Evolutionary conservation across 2,797 vertebrate species (phyloP), one percentile per base, ranked within the genome.

Genomic region (Bryconaethiops microstoma): DNA sequence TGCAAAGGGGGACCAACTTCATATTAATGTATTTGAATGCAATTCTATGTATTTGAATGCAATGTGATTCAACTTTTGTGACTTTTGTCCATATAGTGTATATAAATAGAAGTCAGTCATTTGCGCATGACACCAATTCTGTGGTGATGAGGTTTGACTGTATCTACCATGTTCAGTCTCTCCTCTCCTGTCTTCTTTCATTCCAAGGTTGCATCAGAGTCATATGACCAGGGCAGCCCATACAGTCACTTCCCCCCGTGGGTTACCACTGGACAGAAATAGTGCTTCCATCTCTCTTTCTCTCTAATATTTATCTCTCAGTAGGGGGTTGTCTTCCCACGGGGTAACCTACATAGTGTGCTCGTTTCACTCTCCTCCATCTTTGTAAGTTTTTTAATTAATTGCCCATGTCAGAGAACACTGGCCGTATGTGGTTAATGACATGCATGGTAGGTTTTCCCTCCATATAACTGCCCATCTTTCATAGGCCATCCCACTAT

Each of bases 191-290:
- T 52, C 52, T 73, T 25, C 9, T 40, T n/a, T 25, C 52, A 52
- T 65, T 64, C 65, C 59, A 77, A 67, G 73, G 68, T 42, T 80
- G 78, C 76, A 54, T 60, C 1, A 50, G 83, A 50, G 84, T 85
- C 78, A 84, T 87, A 84, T 79, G 84, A 90, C 81, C 67, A 91
- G 88, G 87, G 85, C 86, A 93, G 84, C 86, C 90, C 88, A 86
- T 80, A 87, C 89, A 80, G 55, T 76, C 84, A 69, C 10, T 77
- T 60, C 88, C 88, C 83, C 85, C 77, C 75, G 83, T 85, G 90
- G 90, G 78, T 62, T n/a, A 79, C 83, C 79, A 72, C 86, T 83
- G 85, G 90, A 87, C 88, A 90, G 88, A 93, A 92, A 92, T 93
- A 92, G 87, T 84, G 81, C 79, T 80, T 60, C 79, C 76, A 65